These are phyloP conservation scores for Smithornis capensis DNA, from an alignment of 2,113 vertebrate genomes.

Conservation along the genomic window DNA sequence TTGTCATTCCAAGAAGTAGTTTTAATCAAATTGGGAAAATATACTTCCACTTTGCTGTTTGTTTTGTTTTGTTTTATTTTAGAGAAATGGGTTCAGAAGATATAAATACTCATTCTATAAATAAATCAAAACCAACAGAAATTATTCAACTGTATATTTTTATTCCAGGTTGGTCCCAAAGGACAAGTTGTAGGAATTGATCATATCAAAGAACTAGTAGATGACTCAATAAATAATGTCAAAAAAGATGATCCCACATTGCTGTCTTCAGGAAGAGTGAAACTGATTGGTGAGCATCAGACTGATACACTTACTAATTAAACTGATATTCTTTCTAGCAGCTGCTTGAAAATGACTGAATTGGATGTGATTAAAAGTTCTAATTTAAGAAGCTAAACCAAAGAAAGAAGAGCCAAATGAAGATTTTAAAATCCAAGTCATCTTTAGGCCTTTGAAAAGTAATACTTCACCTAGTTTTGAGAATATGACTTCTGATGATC, in stretches of 20 bases:
- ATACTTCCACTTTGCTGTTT: not conserved
- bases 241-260: slow-evolving; percentile 94
- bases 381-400: not conserved
- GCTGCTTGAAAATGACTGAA: slow-evolving; percentile 22
- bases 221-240: slow-evolving; percentile 94
- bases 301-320: slow-evolving; percentile 32
- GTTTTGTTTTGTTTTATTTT: not conserved
- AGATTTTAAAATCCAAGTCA: not conserved
- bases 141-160: slow-evolving; percentile 60
- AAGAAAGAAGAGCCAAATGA: not conserved
- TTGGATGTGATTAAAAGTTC: not conserved
- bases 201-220: slow-evolving; percentile 98
- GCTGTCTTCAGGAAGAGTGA: slow-evolving; percentile 91
- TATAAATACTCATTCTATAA: slow-evolving; percentile 15
- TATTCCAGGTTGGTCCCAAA: slow-evolving; percentile 88
- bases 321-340: slow-evolving; percentile 38
- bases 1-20: not conserved
- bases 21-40: not conserved
- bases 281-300: slow-evolving; percentile 86
- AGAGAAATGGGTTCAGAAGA: slow-evolving; percentile 7
- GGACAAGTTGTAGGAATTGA: slow-evolving; percentile 98
- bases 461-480: not conserved
- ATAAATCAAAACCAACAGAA: slow-evolving; percentile 2
- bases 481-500: not conserved
- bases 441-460: not conserved